phyloP scores from a whole-genome alignment of 2,113 vertebrate genomes.

The Anguilla rostrata region DNA sequence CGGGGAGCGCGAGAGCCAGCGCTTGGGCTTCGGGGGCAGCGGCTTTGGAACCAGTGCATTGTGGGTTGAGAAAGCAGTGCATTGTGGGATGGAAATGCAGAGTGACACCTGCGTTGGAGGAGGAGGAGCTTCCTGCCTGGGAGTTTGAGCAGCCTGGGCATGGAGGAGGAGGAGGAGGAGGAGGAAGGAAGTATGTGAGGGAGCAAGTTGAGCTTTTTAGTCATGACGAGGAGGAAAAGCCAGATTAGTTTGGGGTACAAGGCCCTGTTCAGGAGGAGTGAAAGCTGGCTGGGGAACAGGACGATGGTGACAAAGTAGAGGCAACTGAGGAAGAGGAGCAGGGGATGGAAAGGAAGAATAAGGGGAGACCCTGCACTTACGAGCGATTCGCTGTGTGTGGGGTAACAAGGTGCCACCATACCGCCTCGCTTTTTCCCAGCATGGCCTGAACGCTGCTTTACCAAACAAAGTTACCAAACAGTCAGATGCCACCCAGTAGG shows the following conservation, averaged over 20 bases:
- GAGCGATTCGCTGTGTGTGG: not conserved
- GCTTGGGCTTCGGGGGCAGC: no score
- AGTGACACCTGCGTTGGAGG: not conserved
- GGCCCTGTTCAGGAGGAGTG: not conserved
- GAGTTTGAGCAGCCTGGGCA: not conserved
- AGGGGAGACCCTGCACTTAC: not conserved
- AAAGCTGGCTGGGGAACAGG: not conserved
- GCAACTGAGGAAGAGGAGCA: not conserved
- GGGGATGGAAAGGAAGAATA: not conserved
- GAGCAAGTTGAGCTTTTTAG: not conserved
- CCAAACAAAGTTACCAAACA: not conserved
- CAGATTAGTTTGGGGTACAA: not conserved
- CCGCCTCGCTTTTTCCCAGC: not conserved
- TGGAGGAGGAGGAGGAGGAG: not conserved
- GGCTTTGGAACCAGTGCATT: not conserved
- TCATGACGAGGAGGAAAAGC: not conserved
- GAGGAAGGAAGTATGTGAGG: not conserved
- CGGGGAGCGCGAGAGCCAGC: no score
- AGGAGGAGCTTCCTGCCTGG: not conserved
- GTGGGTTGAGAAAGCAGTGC: not conserved
- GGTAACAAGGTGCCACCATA: not conserved
- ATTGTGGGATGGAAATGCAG: not conserved
- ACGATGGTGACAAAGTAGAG: not conserved
- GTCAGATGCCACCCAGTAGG: not conserved
- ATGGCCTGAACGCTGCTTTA: not conserved